Evolutionary conservation across 2,113 vertebrate genomes (phyloP).

Genomic region (Lampris incognitus): DNA sequence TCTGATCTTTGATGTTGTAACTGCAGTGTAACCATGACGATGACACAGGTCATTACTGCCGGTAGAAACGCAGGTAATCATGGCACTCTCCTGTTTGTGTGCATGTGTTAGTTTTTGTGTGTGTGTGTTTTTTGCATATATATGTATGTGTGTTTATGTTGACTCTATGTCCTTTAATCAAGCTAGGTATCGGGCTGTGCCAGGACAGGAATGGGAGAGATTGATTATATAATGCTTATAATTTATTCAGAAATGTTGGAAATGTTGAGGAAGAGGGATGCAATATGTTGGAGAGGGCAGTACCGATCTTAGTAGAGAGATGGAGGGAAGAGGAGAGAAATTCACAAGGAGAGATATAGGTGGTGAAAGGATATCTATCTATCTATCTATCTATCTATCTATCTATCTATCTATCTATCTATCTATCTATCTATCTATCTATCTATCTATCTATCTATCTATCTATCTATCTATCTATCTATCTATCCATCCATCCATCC

Average conservation of each 20-base stretch:
- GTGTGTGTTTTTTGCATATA: neutral
- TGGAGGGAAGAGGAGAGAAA: slow-evolving; percentile 55
- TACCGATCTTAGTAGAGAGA: slow-evolving; percentile 63
- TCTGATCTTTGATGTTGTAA: slow-evolving; percentile 60
- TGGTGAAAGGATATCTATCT: slow-evolving; percentile 61
- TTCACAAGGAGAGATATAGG: slow-evolving; percentile 52
- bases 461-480: slow-evolving; percentile 30
- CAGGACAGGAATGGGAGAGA: slow-evolving; percentile 53
- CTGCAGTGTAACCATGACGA: slow-evolving; percentile 50
- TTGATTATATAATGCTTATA: slow-evolving; percentile 79
- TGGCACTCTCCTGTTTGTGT: slow-evolving; percentile 21
- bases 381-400: slow-evolving; percentile 16
- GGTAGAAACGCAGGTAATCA: slow-evolving; percentile 41
- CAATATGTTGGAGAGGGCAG: slow-evolving; percentile 63
- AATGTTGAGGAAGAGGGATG: slow-evolving; percentile 36
- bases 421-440: slow-evolving; percentile 36
- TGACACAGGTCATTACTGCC: slow-evolving; percentile 55
- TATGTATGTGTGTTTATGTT: slow-evolving; percentile 41
- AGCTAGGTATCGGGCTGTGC: slow-evolving; percentile 54
- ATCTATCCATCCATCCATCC: slow-evolving; percentile 47
- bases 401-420: slow-evolving; percentile 22
- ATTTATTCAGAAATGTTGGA: slow-evolving; percentile 73
- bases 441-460: slow-evolving; percentile 49
- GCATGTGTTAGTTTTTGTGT: neutral
- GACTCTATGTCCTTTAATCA: slow-evolving; percentile 59